Evolutionary conservation across 2,113 vertebrate genomes (phyloP).

Genomic region (Brachyhypopomus gauderio): DNA sequence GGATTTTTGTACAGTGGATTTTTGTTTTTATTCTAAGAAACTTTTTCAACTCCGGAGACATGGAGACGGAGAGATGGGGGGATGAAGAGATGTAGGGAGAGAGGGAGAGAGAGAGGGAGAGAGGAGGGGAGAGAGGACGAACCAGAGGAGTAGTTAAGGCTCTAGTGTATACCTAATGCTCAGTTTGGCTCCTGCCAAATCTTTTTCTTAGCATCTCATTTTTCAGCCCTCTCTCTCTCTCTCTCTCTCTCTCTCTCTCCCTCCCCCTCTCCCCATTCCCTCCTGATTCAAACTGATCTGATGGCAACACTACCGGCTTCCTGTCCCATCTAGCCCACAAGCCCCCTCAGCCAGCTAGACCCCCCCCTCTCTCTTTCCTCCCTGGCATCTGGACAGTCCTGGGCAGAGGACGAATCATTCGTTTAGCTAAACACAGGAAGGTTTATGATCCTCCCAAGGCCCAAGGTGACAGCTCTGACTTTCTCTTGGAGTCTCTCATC

Average conservation of each 20-base stretch:
- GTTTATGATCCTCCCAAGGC: not conserved
- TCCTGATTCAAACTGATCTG: no score
- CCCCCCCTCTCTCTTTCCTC: slow-evolving; percentile 14
- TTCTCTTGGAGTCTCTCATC: not conserved
- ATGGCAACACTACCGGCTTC: no score
- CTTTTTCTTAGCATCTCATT: slow-evolving; percentile 68
- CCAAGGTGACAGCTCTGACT: no score
- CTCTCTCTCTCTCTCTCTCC: slow-evolving; percentile 14
- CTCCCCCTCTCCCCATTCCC: not conserved
- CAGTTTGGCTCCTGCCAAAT: slow-evolving; percentile 62
- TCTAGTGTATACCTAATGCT: slow-evolving; percentile 49
- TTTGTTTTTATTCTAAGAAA: slow-evolving; percentile 30
- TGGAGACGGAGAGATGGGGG: not conserved
- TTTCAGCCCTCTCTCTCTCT: slow-evolving; percentile 54
- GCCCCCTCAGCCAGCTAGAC: slow-evolving; percentile 14
- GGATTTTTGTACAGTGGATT: not conserved
- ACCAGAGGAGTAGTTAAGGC: slow-evolving; percentile 35
- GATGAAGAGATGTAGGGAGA: not conserved
- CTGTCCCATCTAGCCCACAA: no score
- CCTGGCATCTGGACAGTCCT: not conserved
- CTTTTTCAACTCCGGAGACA: slow-evolving; percentile 18
- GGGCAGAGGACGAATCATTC: not conserved
- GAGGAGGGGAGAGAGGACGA: not conserved
- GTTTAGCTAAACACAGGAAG: not conserved
- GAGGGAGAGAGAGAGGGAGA: not conserved